Conservation (phyloP, 2,113 vertebrate species). For the Cariama cristata region DNA sequence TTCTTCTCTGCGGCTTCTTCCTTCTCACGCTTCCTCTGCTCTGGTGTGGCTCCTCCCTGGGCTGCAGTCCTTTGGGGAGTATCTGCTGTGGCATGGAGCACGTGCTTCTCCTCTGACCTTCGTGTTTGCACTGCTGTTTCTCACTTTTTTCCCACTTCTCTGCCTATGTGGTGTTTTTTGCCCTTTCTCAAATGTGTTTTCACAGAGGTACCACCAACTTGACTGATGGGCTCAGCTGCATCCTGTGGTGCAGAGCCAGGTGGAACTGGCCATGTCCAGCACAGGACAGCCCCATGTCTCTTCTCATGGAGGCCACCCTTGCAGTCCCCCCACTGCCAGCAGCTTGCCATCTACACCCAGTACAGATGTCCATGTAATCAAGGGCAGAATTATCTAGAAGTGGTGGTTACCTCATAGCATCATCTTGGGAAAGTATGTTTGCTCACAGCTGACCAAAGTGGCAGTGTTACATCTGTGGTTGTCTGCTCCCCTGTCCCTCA, state of each 20-base stretch:
- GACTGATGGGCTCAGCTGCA: not conserved
- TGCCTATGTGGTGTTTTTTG: not conserved
- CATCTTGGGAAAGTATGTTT: not conserved
- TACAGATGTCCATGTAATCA: not conserved
- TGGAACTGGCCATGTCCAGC: not conserved
- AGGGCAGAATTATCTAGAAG: not conserved
- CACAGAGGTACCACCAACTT: not conserved
- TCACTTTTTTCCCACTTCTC: not conserved
- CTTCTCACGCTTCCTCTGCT: not conserved
- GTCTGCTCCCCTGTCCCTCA: not conserved
- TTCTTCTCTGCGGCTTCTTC: not conserved
- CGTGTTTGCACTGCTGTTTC: not conserved
- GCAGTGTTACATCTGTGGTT: not conserved
- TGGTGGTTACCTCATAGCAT: not conserved
- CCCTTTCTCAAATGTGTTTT: not conserved
- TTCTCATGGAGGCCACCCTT: not conserved
- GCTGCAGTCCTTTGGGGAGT: not conserved
- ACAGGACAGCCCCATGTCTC: not conserved
- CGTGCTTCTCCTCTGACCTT: not conserved
- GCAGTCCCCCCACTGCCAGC: not conserved
- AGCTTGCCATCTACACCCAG: not conserved
- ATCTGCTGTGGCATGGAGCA: not conserved
- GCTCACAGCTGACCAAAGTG: not conserved
- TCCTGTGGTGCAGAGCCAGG: not conserved
- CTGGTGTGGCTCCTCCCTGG: fast-evolving